A percentile compares a stretch with the other conserved stretches of the same genome.
phyloP scores from a whole-genome alignment of 2,797 vertebrate species.

The Lagocephalus sceleratus region DNA sequence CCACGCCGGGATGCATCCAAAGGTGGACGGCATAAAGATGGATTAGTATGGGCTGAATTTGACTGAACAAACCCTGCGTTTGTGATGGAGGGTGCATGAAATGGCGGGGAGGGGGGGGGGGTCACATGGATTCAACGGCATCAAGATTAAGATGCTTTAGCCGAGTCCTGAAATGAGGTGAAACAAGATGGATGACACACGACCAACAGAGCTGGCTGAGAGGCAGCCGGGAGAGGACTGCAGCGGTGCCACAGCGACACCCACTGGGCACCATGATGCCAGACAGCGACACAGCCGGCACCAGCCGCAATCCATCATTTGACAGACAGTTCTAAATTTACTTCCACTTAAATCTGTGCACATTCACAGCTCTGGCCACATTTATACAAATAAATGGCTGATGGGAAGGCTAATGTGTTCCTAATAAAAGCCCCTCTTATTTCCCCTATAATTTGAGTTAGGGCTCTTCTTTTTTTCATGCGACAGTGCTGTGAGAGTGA shows the following conservation, averaged over 20 bases:
- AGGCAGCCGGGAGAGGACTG: slow-evolving; percentile 38
- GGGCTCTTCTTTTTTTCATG: no score
- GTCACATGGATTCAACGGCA: slow-evolving; percentile 1
- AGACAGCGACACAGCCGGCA: slow-evolving; percentile 10
- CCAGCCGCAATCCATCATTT: background rate
- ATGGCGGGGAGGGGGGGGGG: no score
- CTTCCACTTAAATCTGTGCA: background rate
- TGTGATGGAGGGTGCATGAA: slow-evolving; percentile 20
- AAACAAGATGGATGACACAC: slow-evolving; percentile 66
- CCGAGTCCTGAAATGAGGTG: slow-evolving; percentile 29
- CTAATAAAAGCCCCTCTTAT: no score
- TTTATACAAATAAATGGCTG: no score
- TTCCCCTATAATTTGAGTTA: no score
- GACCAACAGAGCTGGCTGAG: slow-evolving; percentile 35
- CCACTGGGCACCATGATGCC: slow-evolving; percentile 55
- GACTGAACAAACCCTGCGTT: slow-evolving; percentile 5
- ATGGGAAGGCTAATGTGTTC: no score
- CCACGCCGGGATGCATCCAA: slow-evolving; percentile 7
- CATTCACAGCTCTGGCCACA: no score
- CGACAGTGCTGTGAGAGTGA: no score
- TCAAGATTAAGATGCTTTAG: slow-evolving; percentile 19
- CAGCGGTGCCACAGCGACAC: slow-evolving; percentile 61
- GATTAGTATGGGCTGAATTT: slow-evolving; percentile 1
- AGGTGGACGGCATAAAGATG: slow-evolving; percentile 14
- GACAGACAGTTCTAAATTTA: background rate